Evolutionary conservation across 2,797 vertebrate genomes (phyloP).

Genomic region (Acipenser ruthenus): DNA sequence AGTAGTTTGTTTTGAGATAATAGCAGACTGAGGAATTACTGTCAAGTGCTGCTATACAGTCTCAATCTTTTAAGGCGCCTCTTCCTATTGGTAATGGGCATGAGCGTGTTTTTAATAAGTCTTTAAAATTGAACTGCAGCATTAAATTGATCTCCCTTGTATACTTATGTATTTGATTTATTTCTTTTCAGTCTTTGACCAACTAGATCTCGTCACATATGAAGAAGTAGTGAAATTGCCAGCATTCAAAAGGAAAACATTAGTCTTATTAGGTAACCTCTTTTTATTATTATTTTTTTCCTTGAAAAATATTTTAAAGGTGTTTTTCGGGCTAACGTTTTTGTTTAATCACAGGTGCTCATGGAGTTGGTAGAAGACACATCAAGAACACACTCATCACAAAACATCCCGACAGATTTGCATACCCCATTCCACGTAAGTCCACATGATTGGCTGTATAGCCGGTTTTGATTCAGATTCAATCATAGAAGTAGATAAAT

Average conservation of each 20-base stretch:
- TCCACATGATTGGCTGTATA: constrained; percentile 8
- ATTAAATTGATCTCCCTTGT: too few relatives aligned
- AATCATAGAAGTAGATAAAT: too few relatives aligned
- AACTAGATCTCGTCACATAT: constrained; percentile 98
- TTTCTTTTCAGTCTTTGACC: constrained; percentile 83
- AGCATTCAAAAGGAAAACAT: constrained; percentile 96
- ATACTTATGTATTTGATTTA: too few relatives aligned
- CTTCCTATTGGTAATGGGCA: too few relatives aligned
- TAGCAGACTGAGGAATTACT: too few relatives aligned
- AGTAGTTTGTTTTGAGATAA: too few relatives aligned
- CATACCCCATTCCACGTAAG: constrained; percentile 99
- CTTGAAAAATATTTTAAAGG: constrained; percentile 8
- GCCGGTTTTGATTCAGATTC: too few relatives aligned
- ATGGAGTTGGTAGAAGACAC: constrained; percentile 92
- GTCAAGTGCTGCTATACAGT: too few relatives aligned
- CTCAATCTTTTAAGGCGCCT: too few relatives aligned
- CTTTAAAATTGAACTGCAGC: too few relatives aligned
- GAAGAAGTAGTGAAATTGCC: constrained; percentile 79
- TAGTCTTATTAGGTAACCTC: constrained; percentile 77
- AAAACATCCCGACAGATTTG: constrained; percentile 94
- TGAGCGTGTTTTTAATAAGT: too few relatives aligned
- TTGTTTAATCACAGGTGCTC: constrained; percentile 67
- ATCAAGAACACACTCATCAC: constrained; percentile 98
- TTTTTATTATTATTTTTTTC: constrained; percentile 36
- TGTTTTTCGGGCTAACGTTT: constrained; percentile 15